phyloP scores from a whole-genome alignment of 2,797 vertebrate species.

The Pteropus rufus region DNA sequence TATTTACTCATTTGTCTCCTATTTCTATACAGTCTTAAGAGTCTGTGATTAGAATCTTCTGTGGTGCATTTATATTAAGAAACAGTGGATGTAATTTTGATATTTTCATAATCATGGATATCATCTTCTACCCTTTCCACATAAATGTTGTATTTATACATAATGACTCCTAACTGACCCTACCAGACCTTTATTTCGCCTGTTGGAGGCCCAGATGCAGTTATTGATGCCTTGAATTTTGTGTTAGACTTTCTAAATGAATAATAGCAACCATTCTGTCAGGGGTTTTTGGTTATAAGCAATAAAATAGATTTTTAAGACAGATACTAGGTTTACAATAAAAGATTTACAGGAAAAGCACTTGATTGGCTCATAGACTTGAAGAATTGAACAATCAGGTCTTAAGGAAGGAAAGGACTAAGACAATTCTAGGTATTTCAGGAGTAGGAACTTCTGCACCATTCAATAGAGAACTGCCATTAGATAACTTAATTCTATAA shows the following conservation, averaged over 20 bases:
- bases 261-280: not conserved
- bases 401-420: not conserved
- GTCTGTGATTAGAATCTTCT: not conserved
- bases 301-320: not conserved
- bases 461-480: not conserved
- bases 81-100: not conserved
- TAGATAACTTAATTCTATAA: not conserved
- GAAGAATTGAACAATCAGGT: not conserved
- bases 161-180: not conserved
- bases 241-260: not conserved
- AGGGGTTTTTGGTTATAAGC: not conserved
- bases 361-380: not conserved
- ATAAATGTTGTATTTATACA: not conserved
- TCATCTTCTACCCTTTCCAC: not conserved
- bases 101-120: not conserved
- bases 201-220: not conserved
- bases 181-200: not conserved
- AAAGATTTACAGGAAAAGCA: not conserved
- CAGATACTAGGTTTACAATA: not conserved
- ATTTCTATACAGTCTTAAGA: not conserved
- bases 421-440: not conserved
- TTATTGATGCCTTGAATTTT: not conserved
- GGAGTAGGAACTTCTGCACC: not conserved
- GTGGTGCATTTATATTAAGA: not conserved
- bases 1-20: not conserved